phyloP scores from a whole-genome alignment of 2,113 vertebrate genomes.

The Cranoglanis bouderius region DNA sequence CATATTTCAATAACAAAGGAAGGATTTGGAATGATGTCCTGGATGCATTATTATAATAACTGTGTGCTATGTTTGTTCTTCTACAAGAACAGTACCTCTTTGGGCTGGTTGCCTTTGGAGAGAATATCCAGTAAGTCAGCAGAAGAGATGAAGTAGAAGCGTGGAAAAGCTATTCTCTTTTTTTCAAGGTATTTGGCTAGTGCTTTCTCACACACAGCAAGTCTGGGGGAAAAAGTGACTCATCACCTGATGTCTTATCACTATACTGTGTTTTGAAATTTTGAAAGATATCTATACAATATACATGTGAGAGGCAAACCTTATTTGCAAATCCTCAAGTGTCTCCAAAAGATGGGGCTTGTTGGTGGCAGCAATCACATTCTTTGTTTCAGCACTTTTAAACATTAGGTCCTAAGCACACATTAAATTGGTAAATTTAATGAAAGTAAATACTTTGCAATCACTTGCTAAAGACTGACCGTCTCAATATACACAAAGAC shows the following conservation, averaged over 20 bases:
- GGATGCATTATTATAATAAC: neutral
- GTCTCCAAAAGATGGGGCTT: conserved; percentile 72
- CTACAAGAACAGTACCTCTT: conserved; percentile 65
- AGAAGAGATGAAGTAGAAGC: conserved; percentile 82
- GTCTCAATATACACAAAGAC: neutral
- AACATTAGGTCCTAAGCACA: conserved; percentile 74
- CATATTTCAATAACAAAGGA: neutral
- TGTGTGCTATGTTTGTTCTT: neutral
- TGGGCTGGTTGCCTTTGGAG: conserved; percentile 76
- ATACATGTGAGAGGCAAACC: conserved; percentile 61
- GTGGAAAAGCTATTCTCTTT: conserved; percentile 76
- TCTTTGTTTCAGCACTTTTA: conserved; percentile 74
- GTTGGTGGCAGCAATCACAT: conserved; percentile 78
- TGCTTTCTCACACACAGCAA: conserved; percentile 81
- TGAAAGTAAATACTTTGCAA: neutral
- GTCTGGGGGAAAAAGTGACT: conserved; percentile 60
- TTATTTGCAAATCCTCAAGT: conserved; percentile 77
- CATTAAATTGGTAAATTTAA: conserved; percentile 20
- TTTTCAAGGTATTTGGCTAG: conserved; percentile 80
- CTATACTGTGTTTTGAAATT: neutral
- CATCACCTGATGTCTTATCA: neutral
- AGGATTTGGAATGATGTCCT: neutral
- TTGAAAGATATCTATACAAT: neutral
- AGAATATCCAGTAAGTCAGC: conserved; percentile 81
- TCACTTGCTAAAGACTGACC: neutral